Evolutionary conservation across 2,888 invertebrate species (phyloP), one percentile per base, ranked within the genome.

Genomic region (Sarcophaga carnaria): DNA sequence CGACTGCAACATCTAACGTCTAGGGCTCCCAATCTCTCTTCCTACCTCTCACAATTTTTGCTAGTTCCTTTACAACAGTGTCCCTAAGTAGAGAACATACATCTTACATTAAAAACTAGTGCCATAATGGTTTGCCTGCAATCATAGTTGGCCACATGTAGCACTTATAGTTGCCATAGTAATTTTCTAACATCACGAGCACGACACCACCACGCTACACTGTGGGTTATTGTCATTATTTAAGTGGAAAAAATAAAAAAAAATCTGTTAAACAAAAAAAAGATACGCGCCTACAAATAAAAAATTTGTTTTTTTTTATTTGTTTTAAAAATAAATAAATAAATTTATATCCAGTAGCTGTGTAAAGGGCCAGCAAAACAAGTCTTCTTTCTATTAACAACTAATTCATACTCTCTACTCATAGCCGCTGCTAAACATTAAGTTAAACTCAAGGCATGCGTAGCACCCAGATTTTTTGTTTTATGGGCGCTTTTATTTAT

Each of bases 281-380:
- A 54, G 17, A 54, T 54, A 78, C 69, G 45, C 78, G 78, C 75
- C 81, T 64, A 71, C 77, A 54, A 70, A 70, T 37, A 75, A 74
- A 70, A 37, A 37, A 37, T 37, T 37, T 37, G 37, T 37, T 37
- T 37, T 10, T 37, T 37, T 37, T 37, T 10, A 37, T 59, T 63
- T 62, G 54, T 3, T 54, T 54, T 14, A 54, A 54, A 47, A 54
- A 47, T 60, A 10, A 62, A 64, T 54, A 54, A 54, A 54, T 49
- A 64, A 49, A 5, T 20, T 63, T n/a, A 64, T 71, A 77, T 60
- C 17, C 82, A 76, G 77, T 77, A 82, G 71, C 71, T 11, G 3
- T 20, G 2, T 47, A 77, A 76, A 64, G 64, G 70, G 62, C n/a
- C 54, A 70, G 0, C 25, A 54, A 54, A 14, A 14, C 17, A 54